phyloP scores from a whole-genome alignment of 2,113 vertebrate genomes.

The Pholis gunnellus region DNA sequence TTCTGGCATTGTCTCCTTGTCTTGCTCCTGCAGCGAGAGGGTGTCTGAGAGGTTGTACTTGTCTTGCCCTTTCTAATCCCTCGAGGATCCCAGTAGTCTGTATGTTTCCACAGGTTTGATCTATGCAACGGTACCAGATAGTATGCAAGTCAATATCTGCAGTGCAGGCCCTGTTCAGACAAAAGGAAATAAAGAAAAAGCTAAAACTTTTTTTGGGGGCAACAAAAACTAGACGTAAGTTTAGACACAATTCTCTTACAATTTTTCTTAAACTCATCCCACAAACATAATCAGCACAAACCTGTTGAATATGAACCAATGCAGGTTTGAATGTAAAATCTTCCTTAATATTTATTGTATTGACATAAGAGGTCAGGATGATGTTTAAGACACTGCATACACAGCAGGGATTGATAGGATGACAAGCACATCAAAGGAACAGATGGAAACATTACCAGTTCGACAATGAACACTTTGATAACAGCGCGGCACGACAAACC shows the following conservation, averaged over 20 bases:
- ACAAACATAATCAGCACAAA: background rate
- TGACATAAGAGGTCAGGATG: background rate
- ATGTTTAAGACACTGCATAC: constrained; percentile 11
- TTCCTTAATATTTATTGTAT: constrained; percentile 4
- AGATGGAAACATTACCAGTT: constrained; percentile 44
- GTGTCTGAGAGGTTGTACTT: constrained; percentile 50
- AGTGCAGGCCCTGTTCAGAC: constrained; percentile 11
- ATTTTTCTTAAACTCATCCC: background rate
- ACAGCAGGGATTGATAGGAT: constrained; percentile 11
- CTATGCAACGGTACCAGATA: constrained; percentile 4
- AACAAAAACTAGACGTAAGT: background rate
- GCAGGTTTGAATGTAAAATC: background rate
- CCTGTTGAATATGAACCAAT: constrained; percentile 1
- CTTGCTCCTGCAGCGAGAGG: constrained; percentile 25
- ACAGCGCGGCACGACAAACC: constrained; percentile 42
- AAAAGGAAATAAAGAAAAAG: background rate
- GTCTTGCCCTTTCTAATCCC: constrained; percentile 37
- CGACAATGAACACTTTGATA: constrained; percentile 38
- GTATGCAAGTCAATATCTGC: constrained; percentile 3
- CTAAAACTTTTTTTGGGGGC: background rate
- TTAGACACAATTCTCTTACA: background rate
- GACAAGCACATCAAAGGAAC: constrained; percentile 49
- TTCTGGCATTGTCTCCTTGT: constrained; percentile 33
- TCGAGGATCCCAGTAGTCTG: constrained; percentile 27
- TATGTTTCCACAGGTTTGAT: constrained; percentile 15